Evolutionary conservation across 2,113 vertebrate species (phyloP).

Genomic region (Pedionomus torquatus): DNA sequence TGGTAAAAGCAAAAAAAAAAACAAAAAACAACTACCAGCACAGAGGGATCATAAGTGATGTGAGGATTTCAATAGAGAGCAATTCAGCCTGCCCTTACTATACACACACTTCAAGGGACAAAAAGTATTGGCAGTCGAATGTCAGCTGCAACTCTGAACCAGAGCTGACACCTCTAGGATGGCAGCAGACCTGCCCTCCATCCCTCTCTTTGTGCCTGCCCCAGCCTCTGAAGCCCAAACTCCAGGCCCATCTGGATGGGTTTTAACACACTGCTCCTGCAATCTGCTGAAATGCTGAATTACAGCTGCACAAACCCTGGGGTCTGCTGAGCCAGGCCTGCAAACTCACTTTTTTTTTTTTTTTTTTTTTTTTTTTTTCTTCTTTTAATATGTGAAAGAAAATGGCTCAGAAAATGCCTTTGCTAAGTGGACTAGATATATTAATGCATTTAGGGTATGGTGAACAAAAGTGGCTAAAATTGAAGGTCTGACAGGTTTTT

Average conservation of each 20-base stretch:
- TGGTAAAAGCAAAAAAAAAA: too few species aligned
- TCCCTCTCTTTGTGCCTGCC: accelerated
- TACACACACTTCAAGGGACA: background rate
- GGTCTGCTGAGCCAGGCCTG: background rate
- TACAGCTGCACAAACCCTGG: background rate
- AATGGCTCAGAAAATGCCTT: background rate
- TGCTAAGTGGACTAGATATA: background rate
- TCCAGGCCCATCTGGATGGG: accelerated
- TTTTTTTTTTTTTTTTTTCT: background rate
- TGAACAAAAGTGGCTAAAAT: background rate
- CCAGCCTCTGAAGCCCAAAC: background rate
- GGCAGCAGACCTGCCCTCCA: background rate
- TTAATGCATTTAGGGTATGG: background rate
- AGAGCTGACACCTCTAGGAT: background rate
- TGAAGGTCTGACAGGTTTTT: background rate
- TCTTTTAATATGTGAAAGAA: background rate
- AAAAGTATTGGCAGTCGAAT: accelerated
- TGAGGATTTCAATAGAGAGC: background rate
- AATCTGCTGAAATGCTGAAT: background rate
- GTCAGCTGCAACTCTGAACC: background rate
- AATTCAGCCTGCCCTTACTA: background rate
- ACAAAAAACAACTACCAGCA: background rate
- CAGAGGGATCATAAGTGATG: background rate
- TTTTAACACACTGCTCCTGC: background rate
- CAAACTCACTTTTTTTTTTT: background rate